A percentile compares a stretch with the other conserved stretches of the same genome.
Evolutionary conservation across 2,888 invertebrate species (phyloP).

Genomic region (Phlogophora meticulosa): DNA sequence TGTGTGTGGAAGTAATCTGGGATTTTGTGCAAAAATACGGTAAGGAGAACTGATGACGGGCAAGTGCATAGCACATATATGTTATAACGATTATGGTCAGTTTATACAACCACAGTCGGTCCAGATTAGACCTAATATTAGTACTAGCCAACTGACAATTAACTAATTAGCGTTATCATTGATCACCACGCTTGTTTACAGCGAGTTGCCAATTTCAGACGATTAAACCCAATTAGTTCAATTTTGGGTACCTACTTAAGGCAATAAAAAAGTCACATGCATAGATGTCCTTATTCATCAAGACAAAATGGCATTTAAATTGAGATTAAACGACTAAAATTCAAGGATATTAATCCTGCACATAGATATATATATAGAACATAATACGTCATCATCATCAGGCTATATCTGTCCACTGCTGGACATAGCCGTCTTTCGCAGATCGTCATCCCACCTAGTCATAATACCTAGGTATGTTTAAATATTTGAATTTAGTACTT

Average conservation of each 20-base stretch:
- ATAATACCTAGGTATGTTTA: not conserved
- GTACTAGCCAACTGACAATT: not conserved
- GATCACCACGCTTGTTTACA: slow-evolving; percentile 1
- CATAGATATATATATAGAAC: too few species aligned
- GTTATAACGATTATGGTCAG: not conserved
- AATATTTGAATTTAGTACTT: slow-evolving; percentile 40
- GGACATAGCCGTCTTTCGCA: too few species aligned
- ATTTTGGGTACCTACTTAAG: not conserved
- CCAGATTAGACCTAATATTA: not conserved
- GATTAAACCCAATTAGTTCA: slow-evolving; percentile 10
- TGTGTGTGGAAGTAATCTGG: slow-evolving; percentile 34
- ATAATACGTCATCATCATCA: too few species aligned
- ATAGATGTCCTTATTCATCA: not conserved
- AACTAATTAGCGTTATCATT: not conserved
- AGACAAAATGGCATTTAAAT: not conserved
- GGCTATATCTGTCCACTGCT: too few species aligned
- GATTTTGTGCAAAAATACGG: slow-evolving; percentile 19
- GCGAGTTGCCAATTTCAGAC: not conserved
- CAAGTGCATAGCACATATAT: not conserved
- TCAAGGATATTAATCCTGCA: not conserved
- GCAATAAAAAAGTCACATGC: slow-evolving; percentile 2
- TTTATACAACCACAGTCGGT: not conserved
- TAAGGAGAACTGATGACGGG: slow-evolving; percentile 1
- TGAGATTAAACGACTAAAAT: not conserved
- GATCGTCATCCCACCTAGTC: too few species aligned